A percentile compares a stretch with the other conserved stretches of the same genome.
Evolutionary conservation across 2,797 vertebrate genomes (phyloP).

Genomic region (Ptychobarbus kaznakovi): DNA sequence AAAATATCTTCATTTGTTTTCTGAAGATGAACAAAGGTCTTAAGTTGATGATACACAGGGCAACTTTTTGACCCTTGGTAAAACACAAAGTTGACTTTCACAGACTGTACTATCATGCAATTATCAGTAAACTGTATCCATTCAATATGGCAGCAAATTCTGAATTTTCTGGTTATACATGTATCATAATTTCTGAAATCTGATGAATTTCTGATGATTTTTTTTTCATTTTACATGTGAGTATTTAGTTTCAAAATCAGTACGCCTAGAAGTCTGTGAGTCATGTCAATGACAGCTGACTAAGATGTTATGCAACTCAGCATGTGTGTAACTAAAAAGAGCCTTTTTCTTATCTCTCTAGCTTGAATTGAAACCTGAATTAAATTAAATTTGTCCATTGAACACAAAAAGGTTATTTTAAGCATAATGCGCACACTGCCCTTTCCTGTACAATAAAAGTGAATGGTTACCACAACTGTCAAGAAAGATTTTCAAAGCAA

Average conservation of each 20-base stretch:
- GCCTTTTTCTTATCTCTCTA: background rate
- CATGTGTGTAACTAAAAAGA: background rate
- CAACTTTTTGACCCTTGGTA: background rate
- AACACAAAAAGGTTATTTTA: background rate
- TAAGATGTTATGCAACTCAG: background rate
- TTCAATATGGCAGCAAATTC: background rate
- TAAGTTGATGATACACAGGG: no score
- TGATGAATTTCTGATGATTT: background rate
- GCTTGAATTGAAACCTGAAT: background rate
- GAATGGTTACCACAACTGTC: background rate
- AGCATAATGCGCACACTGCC: background rate
- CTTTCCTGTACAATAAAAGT: background rate
- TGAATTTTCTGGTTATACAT: background rate
- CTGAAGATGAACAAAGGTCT: no score
- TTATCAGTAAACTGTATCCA: background rate
- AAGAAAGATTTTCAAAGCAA: background rate
- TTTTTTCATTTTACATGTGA: no score
- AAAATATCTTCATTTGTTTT: no score
- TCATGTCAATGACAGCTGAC: conserved; percentile 10
- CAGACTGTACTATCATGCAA: background rate
- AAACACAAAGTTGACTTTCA: background rate
- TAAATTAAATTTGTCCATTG: background rate
- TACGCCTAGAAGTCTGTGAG: background rate
- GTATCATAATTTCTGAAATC: background rate
- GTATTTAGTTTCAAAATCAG: background rate